Conservation (phyloP, 2,888 invertebrate genomes). For the Galeruca laticollis region DNA sequence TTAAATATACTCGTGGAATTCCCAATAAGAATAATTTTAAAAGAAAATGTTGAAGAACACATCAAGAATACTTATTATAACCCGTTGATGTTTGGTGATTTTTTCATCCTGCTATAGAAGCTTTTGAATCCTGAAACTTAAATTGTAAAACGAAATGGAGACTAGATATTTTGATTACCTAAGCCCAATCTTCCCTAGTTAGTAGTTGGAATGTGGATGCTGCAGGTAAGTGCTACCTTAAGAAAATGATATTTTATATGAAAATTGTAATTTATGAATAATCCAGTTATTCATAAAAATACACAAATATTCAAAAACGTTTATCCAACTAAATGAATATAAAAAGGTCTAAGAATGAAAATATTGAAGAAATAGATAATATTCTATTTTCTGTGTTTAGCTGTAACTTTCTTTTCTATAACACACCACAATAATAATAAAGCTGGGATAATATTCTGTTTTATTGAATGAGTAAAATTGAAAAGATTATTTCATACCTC, state of each 20-base stretch:
- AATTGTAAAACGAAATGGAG: slow-evolving; percentile 5
- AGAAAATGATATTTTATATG: background rate
- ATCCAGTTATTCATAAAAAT: too few species aligned
- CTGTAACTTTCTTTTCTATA: too few species aligned
- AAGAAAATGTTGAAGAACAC: background rate
- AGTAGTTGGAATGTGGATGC: slow-evolving; percentile 49
- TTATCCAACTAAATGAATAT: too few species aligned
- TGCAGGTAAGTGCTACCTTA: slow-evolving; percentile 53
- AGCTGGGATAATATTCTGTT: too few species aligned
- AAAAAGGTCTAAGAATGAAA: too few species aligned
- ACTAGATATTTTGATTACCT: slow-evolving; percentile 46
- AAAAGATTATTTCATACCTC: too few species aligned
- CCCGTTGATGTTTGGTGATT: slow-evolving; percentile 6
- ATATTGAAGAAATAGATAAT: too few species aligned
- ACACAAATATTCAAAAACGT: too few species aligned
- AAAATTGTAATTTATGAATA: too few species aligned
- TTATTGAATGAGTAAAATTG: too few species aligned
- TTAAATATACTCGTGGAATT: background rate
- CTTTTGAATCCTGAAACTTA: slow-evolving; percentile 2
- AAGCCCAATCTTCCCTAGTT: slow-evolving; percentile 67
- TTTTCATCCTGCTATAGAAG: background rate
- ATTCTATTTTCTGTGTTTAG: too few species aligned
- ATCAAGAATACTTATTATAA: background rate
- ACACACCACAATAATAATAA: too few species aligned
- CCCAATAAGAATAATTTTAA: background rate